Conservation (phyloP, 2,888 invertebrate species). For the Dugesia japonica region DNA sequence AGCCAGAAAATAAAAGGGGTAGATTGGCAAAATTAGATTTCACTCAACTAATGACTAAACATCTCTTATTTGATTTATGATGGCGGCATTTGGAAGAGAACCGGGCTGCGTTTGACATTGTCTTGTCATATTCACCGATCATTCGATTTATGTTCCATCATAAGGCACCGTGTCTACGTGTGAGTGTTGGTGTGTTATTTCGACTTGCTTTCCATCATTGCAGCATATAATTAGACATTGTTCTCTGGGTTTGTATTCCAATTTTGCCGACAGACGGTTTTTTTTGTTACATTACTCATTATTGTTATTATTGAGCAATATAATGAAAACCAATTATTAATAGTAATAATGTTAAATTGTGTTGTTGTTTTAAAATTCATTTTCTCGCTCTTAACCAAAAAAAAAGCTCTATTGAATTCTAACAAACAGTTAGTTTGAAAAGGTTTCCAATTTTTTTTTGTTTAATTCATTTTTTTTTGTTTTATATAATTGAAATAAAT, state of each 20-base stretch:
- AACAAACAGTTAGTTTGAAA: no score
- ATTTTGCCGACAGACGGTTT: slow-evolving; percentile 7
- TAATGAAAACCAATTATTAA: neutral
- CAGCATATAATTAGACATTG: slow-evolving; percentile 15
- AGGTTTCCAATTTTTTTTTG: no score
- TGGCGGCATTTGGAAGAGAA: slow-evolving; percentile 20
- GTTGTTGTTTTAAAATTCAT: no score
- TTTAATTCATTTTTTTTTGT: no score
- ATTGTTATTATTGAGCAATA: neutral
- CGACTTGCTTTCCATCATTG: neutral
- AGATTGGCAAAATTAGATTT: slow-evolving; percentile 20
- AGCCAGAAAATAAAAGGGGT: slow-evolving; percentile 12
- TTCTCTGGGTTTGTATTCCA: slow-evolving; percentile 20
- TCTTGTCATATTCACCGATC: slow-evolving; percentile 20
- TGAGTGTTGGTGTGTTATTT: neutral
- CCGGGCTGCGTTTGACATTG: slow-evolving; percentile 13
- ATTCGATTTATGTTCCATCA: slow-evolving; percentile 20
- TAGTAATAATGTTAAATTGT: no score
- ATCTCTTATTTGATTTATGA: slow-evolving; percentile 9
- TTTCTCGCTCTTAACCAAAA: no score
- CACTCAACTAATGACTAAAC: slow-evolving; percentile 13
- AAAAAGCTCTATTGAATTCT: no score
- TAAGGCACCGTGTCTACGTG: slow-evolving; percentile 2
- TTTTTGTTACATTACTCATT: neutral
- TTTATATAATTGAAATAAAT: no score